Base-by-base conservation (phyloP, 1,140 invertebrate genomes). In the Lethrus apterus region DNA sequence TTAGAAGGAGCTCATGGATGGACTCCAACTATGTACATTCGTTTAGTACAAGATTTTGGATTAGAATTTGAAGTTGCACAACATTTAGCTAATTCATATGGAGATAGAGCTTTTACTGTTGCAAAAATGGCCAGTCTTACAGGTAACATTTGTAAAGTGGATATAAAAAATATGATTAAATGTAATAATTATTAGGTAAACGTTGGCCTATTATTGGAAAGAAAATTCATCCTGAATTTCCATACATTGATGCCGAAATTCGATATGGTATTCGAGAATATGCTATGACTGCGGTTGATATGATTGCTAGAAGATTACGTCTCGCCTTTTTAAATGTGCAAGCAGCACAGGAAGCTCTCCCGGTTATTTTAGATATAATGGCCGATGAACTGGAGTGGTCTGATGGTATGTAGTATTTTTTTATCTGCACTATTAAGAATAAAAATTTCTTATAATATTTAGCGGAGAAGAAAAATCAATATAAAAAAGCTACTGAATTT, bases 221-320 rank as follows among this genome's bases (percentile, higher is more conserved):
- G 56, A 86, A 94, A 62, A 74, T 99, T 23, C 95, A 99, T 70
- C 89, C 91, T 10, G 93, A 98, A 69, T 99, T 97, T 67, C 95
- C 96, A 0, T 99, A 99, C 64, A 92, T 99, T 59, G 96, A 98
- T 66, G 95, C 94, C 11, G 95, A 99, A 77, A 91, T 96, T 55
- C 67, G 78, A 44, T 98, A 98, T 66, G 95, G 95, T 15, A 80
- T 91, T 19, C 78, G 84, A 23, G 96, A 99, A 70, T 99, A 99
- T 67, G 97, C 96, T 5, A 87, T 89, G 65, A 91, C 90, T 0
- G 92, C 94, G 0, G 82, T 98, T 17, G 97, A 99, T 67, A 91
- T 99, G 74, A 88, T 99, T 51, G 94, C 93, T 2, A 75, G 95
- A 34, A 77, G 97, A 18, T 74, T 97, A 13, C 77, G 97, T 34